Evolutionary conservation across 2,797 vertebrate genomes (phyloP), one percentile per base, ranked within the genome.

Genomic region (Benthosema pterotum): DNA sequence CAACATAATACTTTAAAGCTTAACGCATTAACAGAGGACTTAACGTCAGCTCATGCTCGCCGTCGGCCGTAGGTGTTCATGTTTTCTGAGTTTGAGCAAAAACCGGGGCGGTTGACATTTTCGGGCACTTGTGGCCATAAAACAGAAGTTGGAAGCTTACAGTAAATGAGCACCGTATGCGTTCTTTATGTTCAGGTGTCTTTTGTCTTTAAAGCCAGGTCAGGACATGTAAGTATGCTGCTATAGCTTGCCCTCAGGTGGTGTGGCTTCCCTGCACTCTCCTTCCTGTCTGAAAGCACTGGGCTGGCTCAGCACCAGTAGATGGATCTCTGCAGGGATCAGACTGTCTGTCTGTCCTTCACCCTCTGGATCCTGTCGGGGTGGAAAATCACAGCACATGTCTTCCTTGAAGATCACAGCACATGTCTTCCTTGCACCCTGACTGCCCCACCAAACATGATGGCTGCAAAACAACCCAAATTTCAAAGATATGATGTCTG

Each of bases 191-290:
- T 66, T 38, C 18, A 38, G 46, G 32, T 69, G 65, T 22, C 57
- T 80, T 72, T 9, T 58, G 46, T 42, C 58, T 42, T 49, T 8
- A 17, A 8, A 49, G 57, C 14, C 0, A 14, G 18, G 58, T 57
- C 72, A 59, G 47, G 62, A 63, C 54, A 71, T 55, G 63, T 77
- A 67, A 38, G 32, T 11, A 38, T 38, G 8, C 11, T 74, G 69
- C 68, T 55, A 16, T 55, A 57, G 53, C 56, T 16, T n/a, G 15
- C 51, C 74, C 43, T 3, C 16, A 68, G 60, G 72, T 16, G 47
- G 47, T 63, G 49, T 54, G 61, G 61, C 62, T 17, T 50, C 8
- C 19, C 15, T 32, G 63, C 18, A 4, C 52, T 9, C 18, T n/a
- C 38, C 51, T 63, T 77, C 59, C 57, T 59, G 71, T 72, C 52